Evolutionary conservation across 2,888 invertebrate genomes (phyloP).

Genomic region (Tortrix viridana): DNA sequence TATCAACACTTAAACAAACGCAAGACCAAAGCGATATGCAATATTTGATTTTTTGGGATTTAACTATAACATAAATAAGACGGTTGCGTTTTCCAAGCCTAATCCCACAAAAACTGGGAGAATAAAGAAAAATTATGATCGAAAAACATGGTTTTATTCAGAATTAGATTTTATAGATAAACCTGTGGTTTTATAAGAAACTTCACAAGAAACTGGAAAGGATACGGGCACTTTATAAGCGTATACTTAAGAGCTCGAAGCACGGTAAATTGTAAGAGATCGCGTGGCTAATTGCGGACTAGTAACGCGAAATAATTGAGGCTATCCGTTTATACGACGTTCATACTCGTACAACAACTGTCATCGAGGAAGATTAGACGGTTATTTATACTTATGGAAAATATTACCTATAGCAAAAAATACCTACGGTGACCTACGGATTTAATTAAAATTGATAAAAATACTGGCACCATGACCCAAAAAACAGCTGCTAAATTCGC

Average conservation of each 20-base stretch:
- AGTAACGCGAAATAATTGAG: constrained; percentile 8
- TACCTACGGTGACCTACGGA: too few relatives aligned
- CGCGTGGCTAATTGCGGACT: neutral
- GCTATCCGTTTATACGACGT: constrained; percentile 17
- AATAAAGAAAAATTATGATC: too few relatives aligned
- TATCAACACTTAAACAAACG: too few relatives aligned
- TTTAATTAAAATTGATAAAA: too few relatives aligned
- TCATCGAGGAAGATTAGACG: neutral
- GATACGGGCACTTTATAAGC: neutral
- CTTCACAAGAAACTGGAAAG: constrained; percentile 7
- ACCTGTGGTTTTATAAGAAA: neutral
- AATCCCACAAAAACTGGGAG: too few relatives aligned
- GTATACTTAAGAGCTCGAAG: constrained; percentile 8
- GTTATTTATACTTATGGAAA: neutral
- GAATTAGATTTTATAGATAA: neutral
- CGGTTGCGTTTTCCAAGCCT: too few relatives aligned
- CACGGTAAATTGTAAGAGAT: constrained; percentile 9
- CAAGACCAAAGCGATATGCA: too few relatives aligned
- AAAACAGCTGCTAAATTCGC: too few relatives aligned
- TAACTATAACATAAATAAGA: too few relatives aligned
- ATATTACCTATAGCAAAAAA: neutral
- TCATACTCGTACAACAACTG: neutral
- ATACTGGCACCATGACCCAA: too few relatives aligned
- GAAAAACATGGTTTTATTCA: too few relatives aligned
- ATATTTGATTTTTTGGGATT: too few relatives aligned